These are phyloP conservation scores for Ondatra zibethicus DNA, from an alignment of 2,113 vertebrate species.

Conservation along the genomic window DNA sequence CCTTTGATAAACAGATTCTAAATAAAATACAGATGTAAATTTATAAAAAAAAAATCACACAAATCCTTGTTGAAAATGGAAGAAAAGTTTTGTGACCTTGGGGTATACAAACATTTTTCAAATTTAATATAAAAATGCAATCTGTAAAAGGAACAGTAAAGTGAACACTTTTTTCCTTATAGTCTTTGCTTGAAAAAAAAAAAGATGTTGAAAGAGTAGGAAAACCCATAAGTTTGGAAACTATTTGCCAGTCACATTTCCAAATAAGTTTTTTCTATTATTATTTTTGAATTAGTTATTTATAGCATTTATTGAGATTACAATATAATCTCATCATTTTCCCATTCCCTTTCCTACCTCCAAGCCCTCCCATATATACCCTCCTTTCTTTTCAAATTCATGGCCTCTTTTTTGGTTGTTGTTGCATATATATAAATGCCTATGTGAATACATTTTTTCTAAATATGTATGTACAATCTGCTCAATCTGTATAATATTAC, in stretches of 20 bases:
- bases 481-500: background rate
- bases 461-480: background rate
- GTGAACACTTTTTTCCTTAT: background rate
- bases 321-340: background rate
- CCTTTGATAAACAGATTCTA: background rate
- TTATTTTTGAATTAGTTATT: background rate
- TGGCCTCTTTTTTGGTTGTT: background rate
- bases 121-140: background rate
- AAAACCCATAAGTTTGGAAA: background rate
- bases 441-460: background rate
- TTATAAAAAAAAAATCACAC: background rate
- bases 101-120: background rate
- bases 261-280: background rate
- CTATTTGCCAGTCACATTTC: background rate
- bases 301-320: background rate
- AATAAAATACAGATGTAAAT: background rate
- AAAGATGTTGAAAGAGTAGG: background rate
- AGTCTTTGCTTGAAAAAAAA: background rate
- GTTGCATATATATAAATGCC: background rate
- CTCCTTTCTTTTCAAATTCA: background rate
- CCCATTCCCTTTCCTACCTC: background rate
- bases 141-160: background rate
- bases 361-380: background rate
- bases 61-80: background rate
- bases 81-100: background rate